Percentiles rank a stretch among this genome's conserved stretches.
Evolutionary conservation across 2,113 vertebrate species (phyloP).

Genomic region (Myanophis thanlyinensis): DNA sequence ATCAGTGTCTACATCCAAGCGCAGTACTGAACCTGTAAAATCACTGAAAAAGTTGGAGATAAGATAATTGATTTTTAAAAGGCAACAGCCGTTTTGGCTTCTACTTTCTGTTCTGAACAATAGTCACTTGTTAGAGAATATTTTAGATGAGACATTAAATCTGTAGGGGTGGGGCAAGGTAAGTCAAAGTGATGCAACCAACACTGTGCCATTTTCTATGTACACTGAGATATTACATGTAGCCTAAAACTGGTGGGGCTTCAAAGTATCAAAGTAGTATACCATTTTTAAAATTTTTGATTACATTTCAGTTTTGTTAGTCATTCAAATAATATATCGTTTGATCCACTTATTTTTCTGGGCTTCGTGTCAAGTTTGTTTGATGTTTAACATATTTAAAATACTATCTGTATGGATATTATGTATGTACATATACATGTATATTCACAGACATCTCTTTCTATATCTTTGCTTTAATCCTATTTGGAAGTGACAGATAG

Average conservation of each 20-base stretch:
- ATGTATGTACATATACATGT: neutral
- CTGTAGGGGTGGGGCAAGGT: neutral
- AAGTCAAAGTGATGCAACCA: neutral
- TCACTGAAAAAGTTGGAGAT: conserved; percentile 79
- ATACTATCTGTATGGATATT: neutral
- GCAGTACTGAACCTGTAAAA: conserved; percentile 96
- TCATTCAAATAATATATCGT: neutral
- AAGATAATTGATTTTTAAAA: conserved; percentile 7
- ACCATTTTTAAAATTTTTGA: neutral
- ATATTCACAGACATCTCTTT: neutral
- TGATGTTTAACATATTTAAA: neutral
- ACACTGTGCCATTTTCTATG: neutral
- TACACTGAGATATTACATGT: neutral
- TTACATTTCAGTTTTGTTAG: neutral
- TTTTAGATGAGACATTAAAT: neutral
- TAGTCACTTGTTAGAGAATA: neutral
- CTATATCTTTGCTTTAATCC: neutral
- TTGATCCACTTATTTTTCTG: neutral
- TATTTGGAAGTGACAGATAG: neutral
- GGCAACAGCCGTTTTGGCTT: neutral
- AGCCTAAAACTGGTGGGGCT: neutral
- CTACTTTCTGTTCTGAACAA: neutral
- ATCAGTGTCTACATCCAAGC: conserved; percentile 91
- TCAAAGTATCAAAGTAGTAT: neutral
- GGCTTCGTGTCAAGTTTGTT: neutral